phyloP scores from a whole-genome alignment of 2,888 invertebrate species.

The Dryocosmus kuriphilus region DNA sequence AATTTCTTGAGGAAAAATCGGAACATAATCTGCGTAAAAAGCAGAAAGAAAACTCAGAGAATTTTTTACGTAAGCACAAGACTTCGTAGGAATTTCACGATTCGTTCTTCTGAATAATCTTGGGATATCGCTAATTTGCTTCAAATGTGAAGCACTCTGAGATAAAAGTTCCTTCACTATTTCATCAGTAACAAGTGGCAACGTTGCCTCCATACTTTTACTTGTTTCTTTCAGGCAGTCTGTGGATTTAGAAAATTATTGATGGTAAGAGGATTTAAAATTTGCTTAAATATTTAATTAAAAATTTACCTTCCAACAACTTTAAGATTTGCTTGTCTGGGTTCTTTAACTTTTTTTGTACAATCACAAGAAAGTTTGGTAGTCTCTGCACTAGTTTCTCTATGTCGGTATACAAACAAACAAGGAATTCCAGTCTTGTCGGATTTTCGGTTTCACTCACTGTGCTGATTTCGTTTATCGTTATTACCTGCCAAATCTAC shows the following conservation, averaged over 20 bases:
- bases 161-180: constrained; percentile 75
- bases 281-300: not conserved
- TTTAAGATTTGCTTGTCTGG: constrained; percentile 58
- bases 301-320: constrained; percentile 67
- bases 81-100: constrained; percentile 89
- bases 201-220: constrained; percentile 58
- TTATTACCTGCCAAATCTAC: constrained; percentile 65
- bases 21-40: constrained; percentile 80
- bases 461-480: constrained; percentile 61
- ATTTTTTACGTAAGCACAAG: constrained; percentile 88
- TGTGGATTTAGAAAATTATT: constrained; percentile 43
- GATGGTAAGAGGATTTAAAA: not conserved
- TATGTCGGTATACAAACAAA: constrained; percentile 76
- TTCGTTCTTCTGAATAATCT: constrained; percentile 95
- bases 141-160: constrained; percentile 82
- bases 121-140: constrained; percentile 95
- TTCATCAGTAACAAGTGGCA: constrained; percentile 73
- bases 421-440: constrained; percentile 72
- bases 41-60: constrained; percentile 82
- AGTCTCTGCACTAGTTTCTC: constrained; percentile 71
- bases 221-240: constrained; percentile 62
- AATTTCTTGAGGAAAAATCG: constrained; percentile 73
- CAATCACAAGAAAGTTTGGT: constrained; percentile 66
- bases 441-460: constrained; percentile 60
- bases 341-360: constrained; percentile 62